Evolutionary conservation across 2,888 invertebrate genomes (phyloP), one percentile per base, ranked within the genome.

Genomic region (Phymatocera aterrima): DNA sequence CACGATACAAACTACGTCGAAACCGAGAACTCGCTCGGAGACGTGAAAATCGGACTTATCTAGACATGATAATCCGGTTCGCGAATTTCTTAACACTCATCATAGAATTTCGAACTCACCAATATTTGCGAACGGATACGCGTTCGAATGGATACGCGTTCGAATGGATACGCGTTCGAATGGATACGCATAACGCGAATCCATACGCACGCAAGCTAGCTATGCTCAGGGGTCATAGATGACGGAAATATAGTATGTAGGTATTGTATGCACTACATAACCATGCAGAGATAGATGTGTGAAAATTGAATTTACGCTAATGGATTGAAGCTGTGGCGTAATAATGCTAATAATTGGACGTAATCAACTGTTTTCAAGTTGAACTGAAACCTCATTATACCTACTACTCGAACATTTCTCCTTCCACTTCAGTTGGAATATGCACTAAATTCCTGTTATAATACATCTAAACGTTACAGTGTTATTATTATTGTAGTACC

Each of bases 251-350:
- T 40, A 3, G 18, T 60, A 21, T 24, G 46, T 24, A 28, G 21
- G 4, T n/a, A 70, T 6, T n/a, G 18, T 24, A 18, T 18, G 31
- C 10, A 51, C 15, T 21, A 57, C 24, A 15, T 57, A 57, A 24
- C 12, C 21, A 21, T n/a, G 15, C 28, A 72, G 18, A 31, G 48
- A 31, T 72, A 72, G 51, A n/a, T n/a, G n/a, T n/a, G 43, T 72
- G 72, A 31, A 51, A 72, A 72, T 72, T 51, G 51, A 72, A 43
- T 72, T 51, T 51, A 72, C 21, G 51, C 72, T 72, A 72, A 72
- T 72, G 51, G 51, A 72, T 72, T 72, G 51, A 18, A 72, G 51
- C 72, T 51, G 51, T 12, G 51, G 72, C 51, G 2, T 15, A 34
- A 34, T 34, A 72, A 70, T 51, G 31, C 48, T 51, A 51, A 34